These are phyloP conservation scores for Lasioglossum morio DNA, from an alignment of 2,888 invertebrate species.

Conservation along the genomic window DNA sequence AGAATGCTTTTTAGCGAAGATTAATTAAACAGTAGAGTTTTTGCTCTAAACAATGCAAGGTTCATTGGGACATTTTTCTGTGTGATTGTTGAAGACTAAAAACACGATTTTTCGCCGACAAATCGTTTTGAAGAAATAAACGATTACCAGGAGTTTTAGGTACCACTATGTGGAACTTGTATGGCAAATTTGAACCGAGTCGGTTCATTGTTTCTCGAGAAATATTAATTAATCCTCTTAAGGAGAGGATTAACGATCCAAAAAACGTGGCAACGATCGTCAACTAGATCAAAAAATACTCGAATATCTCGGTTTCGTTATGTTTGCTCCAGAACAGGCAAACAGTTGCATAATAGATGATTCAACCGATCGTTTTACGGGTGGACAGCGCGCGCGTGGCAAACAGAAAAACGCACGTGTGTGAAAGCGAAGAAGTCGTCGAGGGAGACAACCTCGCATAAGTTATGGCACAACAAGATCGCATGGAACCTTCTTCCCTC, in stretches of 20 bases:
- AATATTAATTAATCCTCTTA: background rate
- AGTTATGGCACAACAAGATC: slow-evolving; percentile 18
- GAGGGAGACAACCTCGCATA: background rate
- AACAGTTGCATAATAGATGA: slow-evolving; percentile 20
- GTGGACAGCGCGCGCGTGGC: background rate
- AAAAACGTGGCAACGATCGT: background rate
- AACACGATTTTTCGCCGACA: too few species aligned
- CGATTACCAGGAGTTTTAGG: background rate
- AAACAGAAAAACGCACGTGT: background rate
- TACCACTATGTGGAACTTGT: background rate
- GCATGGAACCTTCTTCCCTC: slow-evolving; percentile 20
- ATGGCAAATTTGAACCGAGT: too few species aligned
- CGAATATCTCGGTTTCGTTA: background rate
- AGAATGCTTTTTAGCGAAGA: too few species aligned
- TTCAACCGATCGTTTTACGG: background rate
- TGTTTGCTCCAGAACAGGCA: background rate
- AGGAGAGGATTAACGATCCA: too few species aligned
- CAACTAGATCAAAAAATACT: background rate
- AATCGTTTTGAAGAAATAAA: background rate
- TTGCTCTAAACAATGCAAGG: too few species aligned
- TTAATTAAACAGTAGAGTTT: too few species aligned
- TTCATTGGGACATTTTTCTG: too few species aligned
- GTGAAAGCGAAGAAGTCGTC: background rate
- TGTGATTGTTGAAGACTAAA: too few species aligned
- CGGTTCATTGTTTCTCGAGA: background rate